A percentile compares a stretch with the other conserved stretches of the same genome.
Conservation (phyloP, 2,113 vertebrate species). For the Cochlearius cochlearius region DNA sequence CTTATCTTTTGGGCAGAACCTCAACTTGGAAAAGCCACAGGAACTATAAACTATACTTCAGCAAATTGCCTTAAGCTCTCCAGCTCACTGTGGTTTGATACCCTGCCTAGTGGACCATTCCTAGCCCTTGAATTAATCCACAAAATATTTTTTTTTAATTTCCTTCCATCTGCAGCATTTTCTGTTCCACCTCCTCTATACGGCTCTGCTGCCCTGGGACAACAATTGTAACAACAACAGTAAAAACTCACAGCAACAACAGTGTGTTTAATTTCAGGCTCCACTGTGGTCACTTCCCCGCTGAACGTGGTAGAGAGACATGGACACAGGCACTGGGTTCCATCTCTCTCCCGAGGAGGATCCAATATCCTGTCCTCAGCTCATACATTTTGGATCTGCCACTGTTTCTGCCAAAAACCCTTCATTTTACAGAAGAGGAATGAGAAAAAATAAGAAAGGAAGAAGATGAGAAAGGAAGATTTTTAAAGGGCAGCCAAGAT, state of each 20-base stretch:
- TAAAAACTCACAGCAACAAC: slow-evolving; percentile 6
- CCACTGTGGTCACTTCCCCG: neutral
- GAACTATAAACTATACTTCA: slow-evolving; percentile 49
- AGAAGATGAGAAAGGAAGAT: slow-evolving; percentile 10
- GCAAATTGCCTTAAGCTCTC: slow-evolving; percentile 36
- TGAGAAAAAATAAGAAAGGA: slow-evolving; percentile 23
- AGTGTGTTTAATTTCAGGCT: slow-evolving; percentile 1
- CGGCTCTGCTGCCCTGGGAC: neutral
- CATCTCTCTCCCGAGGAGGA: neutral
- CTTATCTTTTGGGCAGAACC: slow-evolving; percentile 59
- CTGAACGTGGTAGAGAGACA: neutral
- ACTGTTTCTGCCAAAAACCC: slow-evolving; percentile 5
- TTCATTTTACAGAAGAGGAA: slow-evolving; percentile 24
- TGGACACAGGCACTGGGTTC: neutral
- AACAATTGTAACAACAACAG: neutral
- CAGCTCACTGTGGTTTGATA: slow-evolving; percentile 54
- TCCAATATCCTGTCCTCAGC: slow-evolving; percentile 33
- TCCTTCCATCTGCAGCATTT: slow-evolving; percentile 24
- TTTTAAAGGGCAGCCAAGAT: slow-evolving; percentile 52
- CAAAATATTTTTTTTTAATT: neutral
- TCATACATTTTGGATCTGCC: slow-evolving; percentile 35
- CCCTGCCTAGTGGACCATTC: slow-evolving; percentile 25
- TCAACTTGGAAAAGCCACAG: slow-evolving; percentile 45
- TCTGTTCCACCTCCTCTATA: slow-evolving; percentile 8
- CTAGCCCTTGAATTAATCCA: slow-evolving; percentile 15